A percentile compares a stretch with the other conserved stretches of the same genome.
Conservation (phyloP, 2,113 vertebrate genomes). For the Procavia capensis region DNA sequence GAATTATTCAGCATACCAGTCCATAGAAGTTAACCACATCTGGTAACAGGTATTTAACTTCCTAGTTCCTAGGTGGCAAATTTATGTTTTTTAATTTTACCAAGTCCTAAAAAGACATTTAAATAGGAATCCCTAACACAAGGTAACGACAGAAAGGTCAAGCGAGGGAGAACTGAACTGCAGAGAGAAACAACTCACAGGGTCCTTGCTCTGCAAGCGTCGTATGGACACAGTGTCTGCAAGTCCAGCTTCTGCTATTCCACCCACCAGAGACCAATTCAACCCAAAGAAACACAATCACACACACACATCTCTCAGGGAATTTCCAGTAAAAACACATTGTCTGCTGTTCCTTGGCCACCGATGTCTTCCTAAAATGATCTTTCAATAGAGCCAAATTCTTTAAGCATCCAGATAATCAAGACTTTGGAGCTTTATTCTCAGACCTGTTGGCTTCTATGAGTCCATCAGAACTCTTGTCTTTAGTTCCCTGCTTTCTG, state of each 20-base stretch:
- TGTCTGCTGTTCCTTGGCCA: not conserved
- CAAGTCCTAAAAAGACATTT: not conserved
- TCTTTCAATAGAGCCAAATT: not conserved
- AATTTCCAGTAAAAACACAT: not conserved
- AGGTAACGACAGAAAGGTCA: not conserved
- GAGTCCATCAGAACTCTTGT: not conserved
- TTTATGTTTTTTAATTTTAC: not conserved
- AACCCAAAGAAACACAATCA: not conserved
- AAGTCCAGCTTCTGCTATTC: not conserved
- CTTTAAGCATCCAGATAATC: not conserved
- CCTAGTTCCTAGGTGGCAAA: not conserved
- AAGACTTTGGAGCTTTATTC: not conserved
- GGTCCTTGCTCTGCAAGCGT: not conserved
- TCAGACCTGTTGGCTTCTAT: not conserved
- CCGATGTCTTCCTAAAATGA: not conserved
- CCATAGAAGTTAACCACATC: not conserved
- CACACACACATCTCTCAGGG: accelerated
- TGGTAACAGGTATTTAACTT: slow-evolving; percentile 17
- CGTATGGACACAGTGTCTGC: not conserved
- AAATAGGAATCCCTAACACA: not conserved
- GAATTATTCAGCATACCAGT: not conserved
- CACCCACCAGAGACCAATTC: not conserved
- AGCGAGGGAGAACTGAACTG: not conserved
- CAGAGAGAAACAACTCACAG: not conserved
- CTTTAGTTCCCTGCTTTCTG: not conserved